These are phyloP conservation scores for Euplexia lucipara DNA, from an alignment of 2,888 invertebrate genomes.

Conservation along the genomic window DNA sequence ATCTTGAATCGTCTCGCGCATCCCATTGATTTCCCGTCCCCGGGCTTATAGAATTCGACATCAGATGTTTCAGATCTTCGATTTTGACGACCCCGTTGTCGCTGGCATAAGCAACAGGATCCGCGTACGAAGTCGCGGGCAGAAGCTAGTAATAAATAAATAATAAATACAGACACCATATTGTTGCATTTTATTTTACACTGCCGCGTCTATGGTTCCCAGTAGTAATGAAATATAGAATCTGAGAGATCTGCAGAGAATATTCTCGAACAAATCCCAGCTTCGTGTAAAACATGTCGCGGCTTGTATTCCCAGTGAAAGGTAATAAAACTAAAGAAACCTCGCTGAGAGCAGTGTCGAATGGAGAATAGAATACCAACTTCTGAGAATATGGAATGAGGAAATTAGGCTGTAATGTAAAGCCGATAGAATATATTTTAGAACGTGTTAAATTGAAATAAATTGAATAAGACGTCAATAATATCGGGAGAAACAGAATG, in stretches of 20 bases:
- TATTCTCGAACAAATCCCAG: constrained; percentile 51
- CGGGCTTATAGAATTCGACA: too few relatives aligned
- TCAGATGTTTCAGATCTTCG: too few relatives aligned
- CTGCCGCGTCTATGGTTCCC: background rate
- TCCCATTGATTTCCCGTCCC: too few relatives aligned
- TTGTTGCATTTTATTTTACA: constrained; percentile 11
- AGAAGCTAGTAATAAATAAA: too few relatives aligned
- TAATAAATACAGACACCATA: background rate
- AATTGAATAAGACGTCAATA: too few relatives aligned
- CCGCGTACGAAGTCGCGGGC: too few relatives aligned
- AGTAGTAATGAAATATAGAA: constrained; percentile 55
- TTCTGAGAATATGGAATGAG: constrained; percentile 1
- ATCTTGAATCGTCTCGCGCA: too few relatives aligned
- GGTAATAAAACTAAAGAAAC: constrained; percentile 63
- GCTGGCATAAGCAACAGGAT: too few relatives aligned
- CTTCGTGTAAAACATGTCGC: constrained; percentile 53
- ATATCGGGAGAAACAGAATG: too few relatives aligned
- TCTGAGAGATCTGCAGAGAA: constrained; percentile 26
- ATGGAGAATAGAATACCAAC: constrained; percentile 33
- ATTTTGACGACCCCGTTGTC: too few relatives aligned
- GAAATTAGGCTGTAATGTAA: background rate
- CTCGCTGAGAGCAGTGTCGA: constrained; percentile 16
- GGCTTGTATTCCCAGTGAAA: constrained; percentile 30
- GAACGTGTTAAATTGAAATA: background rate
- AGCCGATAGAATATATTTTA: constrained; percentile 14